These are phyloP conservation scores for Xestia xanthographa DNA, from an alignment of 2,888 invertebrate genomes.

Conservation along the genomic window DNA sequence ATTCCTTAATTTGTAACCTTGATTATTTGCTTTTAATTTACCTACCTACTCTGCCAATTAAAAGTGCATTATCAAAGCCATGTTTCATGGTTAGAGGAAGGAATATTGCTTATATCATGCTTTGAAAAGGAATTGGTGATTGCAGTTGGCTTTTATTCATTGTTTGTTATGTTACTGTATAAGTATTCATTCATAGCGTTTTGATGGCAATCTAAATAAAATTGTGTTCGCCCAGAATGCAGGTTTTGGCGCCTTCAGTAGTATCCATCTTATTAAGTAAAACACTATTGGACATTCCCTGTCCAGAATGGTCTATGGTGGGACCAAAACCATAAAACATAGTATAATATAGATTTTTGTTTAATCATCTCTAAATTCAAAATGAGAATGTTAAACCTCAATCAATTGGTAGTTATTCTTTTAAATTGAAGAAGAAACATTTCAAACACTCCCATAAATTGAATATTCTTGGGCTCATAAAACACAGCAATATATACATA, in stretches of 20 bases:
- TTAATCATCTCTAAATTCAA: too few species aligned
- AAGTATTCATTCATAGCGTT: not conserved
- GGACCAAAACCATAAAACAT: not conserved
- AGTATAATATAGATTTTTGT: not conserved
- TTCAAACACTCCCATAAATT: not conserved
- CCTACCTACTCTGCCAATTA: slow-evolving; percentile 9
- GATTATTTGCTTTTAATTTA: not conserved
- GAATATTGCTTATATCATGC: not conserved
- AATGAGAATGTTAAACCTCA: not conserved
- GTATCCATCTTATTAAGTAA: not conserved
- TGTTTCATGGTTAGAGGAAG: not conserved
- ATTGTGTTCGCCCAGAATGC: not conserved
- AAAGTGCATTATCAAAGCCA: not conserved
- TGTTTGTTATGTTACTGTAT: not conserved
- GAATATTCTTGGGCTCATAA: not conserved
- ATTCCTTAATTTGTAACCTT: slow-evolving; percentile 25
- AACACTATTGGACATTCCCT: not conserved
- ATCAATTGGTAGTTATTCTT: not conserved
- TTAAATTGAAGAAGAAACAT: not conserved
- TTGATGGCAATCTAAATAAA: not conserved
- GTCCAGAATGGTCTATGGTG: not conserved
- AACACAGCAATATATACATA: not conserved
- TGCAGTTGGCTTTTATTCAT: not conserved
- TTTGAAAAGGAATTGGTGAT: not conserved
- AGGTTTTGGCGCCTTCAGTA: not conserved